A percentile compares a stretch with the other conserved stretches of the same genome.
phyloP scores from a whole-genome alignment of 1,140 invertebrate species.

The Belonocnema kinseyi region DNA sequence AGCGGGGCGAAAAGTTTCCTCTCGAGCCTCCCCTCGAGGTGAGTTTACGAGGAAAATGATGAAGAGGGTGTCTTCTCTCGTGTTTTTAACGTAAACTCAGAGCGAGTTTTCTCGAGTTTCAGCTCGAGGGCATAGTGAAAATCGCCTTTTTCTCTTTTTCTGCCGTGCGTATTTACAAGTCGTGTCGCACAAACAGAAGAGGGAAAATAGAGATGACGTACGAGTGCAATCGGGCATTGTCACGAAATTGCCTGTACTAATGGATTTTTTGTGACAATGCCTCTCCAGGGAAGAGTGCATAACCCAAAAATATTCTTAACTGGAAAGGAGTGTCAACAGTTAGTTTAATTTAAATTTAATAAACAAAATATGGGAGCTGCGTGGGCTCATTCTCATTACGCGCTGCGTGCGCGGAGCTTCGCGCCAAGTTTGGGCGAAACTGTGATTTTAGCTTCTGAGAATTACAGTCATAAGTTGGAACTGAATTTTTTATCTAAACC shows the following conservation, averaged over 20 bases:
- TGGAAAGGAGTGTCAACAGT: too few relatives aligned
- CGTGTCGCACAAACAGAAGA: background rate
- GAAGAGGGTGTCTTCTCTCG: slow-evolving; percentile 53
- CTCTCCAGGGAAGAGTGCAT: too few relatives aligned
- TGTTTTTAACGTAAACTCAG: slow-evolving; percentile 42
- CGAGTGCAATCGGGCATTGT: background rate
- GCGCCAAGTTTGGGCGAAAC: too few relatives aligned
- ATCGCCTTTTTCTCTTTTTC: slow-evolving; percentile 29
- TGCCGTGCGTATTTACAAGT: slow-evolving; percentile 10
- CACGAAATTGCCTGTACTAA: background rate
- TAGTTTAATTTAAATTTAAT: too few relatives aligned
- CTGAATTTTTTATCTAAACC: too few relatives aligned
- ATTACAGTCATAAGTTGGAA: too few relatives aligned
- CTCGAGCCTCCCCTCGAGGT: slow-evolving; percentile 50
- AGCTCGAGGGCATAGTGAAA: slow-evolving; percentile 37
- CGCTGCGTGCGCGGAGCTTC: too few relatives aligned
- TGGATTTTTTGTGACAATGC: background rate
- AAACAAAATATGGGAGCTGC: too few relatives aligned
- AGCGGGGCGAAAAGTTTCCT: slow-evolving; percentile 57
- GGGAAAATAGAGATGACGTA: background rate
- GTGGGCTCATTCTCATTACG: too few relatives aligned
- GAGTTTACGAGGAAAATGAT: slow-evolving; percentile 62
- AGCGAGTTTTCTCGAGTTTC: slow-evolving; percentile 32
- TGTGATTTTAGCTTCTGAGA: too few relatives aligned
- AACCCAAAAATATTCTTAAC: too few relatives aligned